Percentiles rank a stretch among this genome's conserved stretches.
phyloP scores from a whole-genome alignment of 2,797 vertebrate species.

The Taeniopygia guttata region DNA sequence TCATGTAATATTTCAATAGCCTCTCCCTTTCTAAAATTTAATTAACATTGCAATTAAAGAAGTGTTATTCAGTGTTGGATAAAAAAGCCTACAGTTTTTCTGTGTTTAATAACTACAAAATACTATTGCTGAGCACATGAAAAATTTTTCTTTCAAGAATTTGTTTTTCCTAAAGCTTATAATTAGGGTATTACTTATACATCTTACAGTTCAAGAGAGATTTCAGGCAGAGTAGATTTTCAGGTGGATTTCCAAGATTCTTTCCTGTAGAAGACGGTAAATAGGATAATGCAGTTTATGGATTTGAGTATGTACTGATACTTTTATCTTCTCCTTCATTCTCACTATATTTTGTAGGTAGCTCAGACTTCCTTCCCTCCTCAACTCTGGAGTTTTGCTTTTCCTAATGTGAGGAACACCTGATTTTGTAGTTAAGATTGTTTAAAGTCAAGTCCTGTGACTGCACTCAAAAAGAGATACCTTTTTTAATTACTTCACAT shows the following conservation, averaged over 20 bases:
- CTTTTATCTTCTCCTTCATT: not conserved
- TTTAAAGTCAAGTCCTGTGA: not conserved
- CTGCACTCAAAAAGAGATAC: not conserved
- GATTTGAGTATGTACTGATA: not conserved
- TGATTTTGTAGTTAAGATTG: not conserved
- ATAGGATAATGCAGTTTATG: not conserved
- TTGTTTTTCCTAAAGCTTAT: not conserved
- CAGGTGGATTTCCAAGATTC: not conserved
- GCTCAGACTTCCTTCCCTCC: not conserved
- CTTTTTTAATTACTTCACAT: not conserved
- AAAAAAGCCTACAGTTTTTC: not conserved
- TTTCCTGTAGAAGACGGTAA: not conserved
- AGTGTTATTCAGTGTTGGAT: not conserved
- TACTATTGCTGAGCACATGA: not conserved
- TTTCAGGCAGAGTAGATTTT: not conserved
- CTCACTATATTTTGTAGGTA: not conserved
- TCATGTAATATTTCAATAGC: not conserved
- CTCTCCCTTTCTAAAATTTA: not conserved
- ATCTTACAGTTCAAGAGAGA: not conserved
- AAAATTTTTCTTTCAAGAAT: conserved; percentile 4
- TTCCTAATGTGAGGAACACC: not conserved
- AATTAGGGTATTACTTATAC: not conserved
- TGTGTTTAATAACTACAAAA: not conserved
- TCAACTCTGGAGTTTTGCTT: not conserved
- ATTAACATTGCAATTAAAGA: not conserved